Evolutionary conservation across 2,888 invertebrate species (phyloP).

Genomic region (Eulithis prunata): DNA sequence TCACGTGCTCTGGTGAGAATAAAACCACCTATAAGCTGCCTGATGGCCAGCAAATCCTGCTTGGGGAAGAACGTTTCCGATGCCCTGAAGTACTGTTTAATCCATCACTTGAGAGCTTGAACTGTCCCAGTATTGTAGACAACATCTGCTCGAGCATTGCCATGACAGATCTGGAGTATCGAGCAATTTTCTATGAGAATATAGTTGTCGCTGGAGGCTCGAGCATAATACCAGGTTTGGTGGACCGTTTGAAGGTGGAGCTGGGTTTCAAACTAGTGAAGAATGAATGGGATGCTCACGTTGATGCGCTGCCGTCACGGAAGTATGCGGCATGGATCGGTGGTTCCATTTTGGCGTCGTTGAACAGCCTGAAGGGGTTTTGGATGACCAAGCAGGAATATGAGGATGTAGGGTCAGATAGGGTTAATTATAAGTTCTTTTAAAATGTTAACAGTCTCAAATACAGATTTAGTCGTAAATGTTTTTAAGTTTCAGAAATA

Average conservation of each 20-base stretch:
- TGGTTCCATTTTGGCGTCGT: slow-evolving; percentile 96
- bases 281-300: slow-evolving; percentile 87
- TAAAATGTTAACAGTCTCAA: slow-evolving; percentile 70
- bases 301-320: slow-evolving; percentile 92
- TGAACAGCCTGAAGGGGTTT: slow-evolving; percentile 96
- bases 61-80: slow-evolving; percentile 92
- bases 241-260: slow-evolving; percentile 96
- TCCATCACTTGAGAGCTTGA: slow-evolving; percentile 90
- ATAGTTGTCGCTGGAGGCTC: slow-evolving; percentile 94
- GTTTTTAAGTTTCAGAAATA: not conserved
- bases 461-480: not conserved
- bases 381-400: slow-evolving; percentile 98
- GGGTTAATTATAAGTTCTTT: slow-evolving; percentile 97
- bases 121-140: slow-evolving; percentile 90
- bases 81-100: slow-evolving; percentile 94
- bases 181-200: slow-evolving; percentile 93
- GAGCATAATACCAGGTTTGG: slow-evolving; percentile 94
- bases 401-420: slow-evolving; percentile 94
- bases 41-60: slow-evolving; percentile 91
- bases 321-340: slow-evolving; percentile 98
- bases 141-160: slow-evolving; percentile 83
- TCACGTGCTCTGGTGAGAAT: slow-evolving; percentile 88
- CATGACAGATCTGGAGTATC: slow-evolving; percentile 90
- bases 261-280: slow-evolving; percentile 81
- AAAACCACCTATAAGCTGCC: slow-evolving; percentile 92